A percentile compares a stretch with the other conserved stretches of the same genome.
Conservation (phyloP, 2,797 vertebrate species). For the Pyrocephalus nanus region DNA sequence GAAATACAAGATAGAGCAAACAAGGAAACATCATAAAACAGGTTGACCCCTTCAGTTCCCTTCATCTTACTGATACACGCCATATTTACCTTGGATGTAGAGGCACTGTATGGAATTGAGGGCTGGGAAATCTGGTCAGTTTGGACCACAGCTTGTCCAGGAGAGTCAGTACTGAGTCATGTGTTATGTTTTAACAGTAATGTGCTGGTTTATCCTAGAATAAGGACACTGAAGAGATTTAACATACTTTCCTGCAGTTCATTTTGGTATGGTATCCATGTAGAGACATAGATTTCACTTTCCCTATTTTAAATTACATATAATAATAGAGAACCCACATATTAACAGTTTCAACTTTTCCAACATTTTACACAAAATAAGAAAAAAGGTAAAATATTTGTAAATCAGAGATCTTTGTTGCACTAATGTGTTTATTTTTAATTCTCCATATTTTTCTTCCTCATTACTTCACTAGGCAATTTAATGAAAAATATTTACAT, state of each 20-base stretch:
- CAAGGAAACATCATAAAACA: background rate
- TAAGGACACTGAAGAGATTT: background rate
- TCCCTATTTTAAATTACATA: background rate
- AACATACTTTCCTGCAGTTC: background rate
- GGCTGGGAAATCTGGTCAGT: background rate
- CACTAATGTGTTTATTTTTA: background rate
- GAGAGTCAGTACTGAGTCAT: background rate
- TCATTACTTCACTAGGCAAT: background rate
- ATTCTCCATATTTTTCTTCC: background rate
- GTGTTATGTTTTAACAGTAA: background rate
- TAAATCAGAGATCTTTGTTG: background rate
- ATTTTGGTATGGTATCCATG: accelerated
- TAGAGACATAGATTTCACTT: background rate
- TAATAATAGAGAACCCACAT: background rate
- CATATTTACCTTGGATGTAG: background rate
- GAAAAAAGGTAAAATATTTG: background rate
- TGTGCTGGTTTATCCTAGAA: background rate
- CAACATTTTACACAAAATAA: accelerated
- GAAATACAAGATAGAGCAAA: background rate
- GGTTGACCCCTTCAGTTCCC: background rate
- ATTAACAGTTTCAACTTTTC: background rate
- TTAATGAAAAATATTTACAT: background rate
- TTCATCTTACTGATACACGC: background rate
- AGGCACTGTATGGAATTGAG: accelerated
- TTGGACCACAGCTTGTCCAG: background rate